Percentiles rank a stretch among this genome's conserved stretches.
These are phyloP conservation scores for Glyptemys insculpta DNA, from an alignment of 2,797 vertebrate species.

Conservation along the genomic window DNA sequence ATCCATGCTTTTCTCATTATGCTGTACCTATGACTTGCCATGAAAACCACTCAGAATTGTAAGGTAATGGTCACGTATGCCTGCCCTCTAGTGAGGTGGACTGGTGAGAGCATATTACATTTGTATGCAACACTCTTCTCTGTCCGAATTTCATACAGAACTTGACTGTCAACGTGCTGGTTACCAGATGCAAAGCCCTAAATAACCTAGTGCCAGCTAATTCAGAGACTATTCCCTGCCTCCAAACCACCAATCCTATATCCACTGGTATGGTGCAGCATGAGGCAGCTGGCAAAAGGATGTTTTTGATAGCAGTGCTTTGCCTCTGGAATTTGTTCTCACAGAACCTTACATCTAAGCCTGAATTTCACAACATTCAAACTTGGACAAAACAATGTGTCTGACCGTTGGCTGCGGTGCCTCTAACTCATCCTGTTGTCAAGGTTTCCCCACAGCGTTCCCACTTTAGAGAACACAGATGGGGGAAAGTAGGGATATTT, in stretches of 20 bases:
- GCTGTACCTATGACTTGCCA: accelerated
- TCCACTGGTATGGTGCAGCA: not conserved
- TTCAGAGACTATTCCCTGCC: not conserved
- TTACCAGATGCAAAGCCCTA: not conserved
- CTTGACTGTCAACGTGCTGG: not conserved
- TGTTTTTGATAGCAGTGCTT: not conserved
- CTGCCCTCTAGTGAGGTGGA: not conserved
- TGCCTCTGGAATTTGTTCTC: not conserved
- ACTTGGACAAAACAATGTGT: not conserved
- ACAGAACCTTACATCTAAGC: not conserved
- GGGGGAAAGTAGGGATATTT: not conserved
- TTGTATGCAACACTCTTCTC: not conserved
- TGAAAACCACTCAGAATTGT: not conserved
- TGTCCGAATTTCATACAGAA: not conserved
- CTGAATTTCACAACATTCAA: not conserved
- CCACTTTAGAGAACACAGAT: too few species aligned
- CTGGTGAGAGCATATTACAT: not conserved
- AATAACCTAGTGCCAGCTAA: not conserved
- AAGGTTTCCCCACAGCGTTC: not conserved
- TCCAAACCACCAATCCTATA: not conserved
- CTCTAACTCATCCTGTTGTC: not conserved
- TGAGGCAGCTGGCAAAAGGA: not conserved
- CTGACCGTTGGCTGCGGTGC: not conserved
- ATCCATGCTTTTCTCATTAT: not conserved
- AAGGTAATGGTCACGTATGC: not conserved